These are phyloP conservation scores for Illadopsis cleaveri DNA, from an alignment of 2,113 vertebrate species.

Conservation along the genomic window DNA sequence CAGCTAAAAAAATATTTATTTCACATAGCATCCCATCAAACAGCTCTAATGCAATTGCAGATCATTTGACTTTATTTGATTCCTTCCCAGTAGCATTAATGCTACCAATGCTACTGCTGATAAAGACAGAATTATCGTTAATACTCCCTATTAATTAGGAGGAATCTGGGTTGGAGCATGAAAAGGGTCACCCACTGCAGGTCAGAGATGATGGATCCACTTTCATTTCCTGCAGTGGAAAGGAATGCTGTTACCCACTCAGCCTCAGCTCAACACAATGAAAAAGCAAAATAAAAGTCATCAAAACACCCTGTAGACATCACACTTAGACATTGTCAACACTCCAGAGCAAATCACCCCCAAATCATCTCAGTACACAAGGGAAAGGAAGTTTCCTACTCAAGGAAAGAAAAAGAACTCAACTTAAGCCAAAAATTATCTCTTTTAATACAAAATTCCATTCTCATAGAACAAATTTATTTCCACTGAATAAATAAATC, in stretches of 20 bases:
- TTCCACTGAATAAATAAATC: conserved; percentile 72
- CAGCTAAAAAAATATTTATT: neutral
- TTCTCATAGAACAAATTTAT: conserved; percentile 73
- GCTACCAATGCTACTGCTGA: neutral
- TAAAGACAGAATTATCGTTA: neutral
- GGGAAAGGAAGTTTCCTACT: conserved; percentile 49
- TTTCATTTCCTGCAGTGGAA: neutral
- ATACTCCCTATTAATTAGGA: neutral
- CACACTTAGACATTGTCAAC: neutral
- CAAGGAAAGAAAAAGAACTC: conserved; percentile 57
- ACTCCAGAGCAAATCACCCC: neutral
- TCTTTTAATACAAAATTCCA: conserved; percentile 75
- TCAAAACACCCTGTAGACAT: neutral
- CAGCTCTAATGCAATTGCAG: neutral
- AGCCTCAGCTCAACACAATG: conserved; percentile 1
- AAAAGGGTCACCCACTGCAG: neutral
- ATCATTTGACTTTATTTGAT: conserved; percentile 10
- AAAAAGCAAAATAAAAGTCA: conserved; percentile 25
- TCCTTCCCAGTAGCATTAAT: conserved; percentile 19
- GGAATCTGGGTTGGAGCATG: neutral
- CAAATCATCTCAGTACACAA: neutral
- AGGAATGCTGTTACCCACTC: conserved; percentile 23
- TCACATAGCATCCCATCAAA: neutral
- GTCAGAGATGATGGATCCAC: neutral
- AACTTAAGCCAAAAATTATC: conserved; percentile 60